These are phyloP conservation scores for Drosophila santomea DNA, from an alignment of 1,140 invertebrate genomes.

Conservation along the genomic window DNA sequence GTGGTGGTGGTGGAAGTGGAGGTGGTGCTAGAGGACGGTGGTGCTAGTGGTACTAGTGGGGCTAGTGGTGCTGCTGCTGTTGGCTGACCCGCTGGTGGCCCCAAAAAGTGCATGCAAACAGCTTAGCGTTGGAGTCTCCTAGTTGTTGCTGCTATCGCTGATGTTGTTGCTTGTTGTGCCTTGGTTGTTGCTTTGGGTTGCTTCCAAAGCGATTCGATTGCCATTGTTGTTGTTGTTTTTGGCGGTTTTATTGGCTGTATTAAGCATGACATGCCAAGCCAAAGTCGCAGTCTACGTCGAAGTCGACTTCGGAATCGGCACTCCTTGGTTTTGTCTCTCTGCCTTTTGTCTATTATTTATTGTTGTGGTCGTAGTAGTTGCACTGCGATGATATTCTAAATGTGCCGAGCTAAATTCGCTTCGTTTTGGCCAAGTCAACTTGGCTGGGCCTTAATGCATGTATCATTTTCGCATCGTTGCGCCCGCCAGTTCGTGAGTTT, in stretches of 20 bases:
- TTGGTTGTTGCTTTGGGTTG: conserved; percentile 25
- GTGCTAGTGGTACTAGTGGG: conserved; percentile 19
- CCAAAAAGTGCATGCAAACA: conserved; percentile 78
- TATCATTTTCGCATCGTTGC: conserved; percentile 82
- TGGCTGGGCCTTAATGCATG: conserved; percentile 72
- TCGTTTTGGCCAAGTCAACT: conserved; percentile 75
- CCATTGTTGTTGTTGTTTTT: conserved; percentile 24
- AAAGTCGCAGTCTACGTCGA: conserved; percentile 44
- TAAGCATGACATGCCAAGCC: conserved; percentile 75
- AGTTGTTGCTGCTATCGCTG: conserved; percentile 13
- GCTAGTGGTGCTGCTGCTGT: conserved; percentile 56
- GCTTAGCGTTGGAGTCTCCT: conserved; percentile 64
- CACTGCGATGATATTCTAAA: conserved; percentile 80
- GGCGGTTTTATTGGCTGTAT: conserved; percentile 79
- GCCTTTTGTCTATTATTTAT: conserved; percentile 60
- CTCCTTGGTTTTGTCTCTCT: conserved; percentile 71
- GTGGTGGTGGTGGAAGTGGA: conserved; percentile 4
- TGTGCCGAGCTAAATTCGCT: conserved; percentile 79
- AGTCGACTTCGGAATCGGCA: conserved; percentile 56
- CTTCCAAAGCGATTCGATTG: conserved; percentile 56
- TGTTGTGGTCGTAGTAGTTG: conserved; percentile 39
- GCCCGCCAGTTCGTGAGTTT: conserved; percentile 74
- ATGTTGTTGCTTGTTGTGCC: conserved; percentile 29
- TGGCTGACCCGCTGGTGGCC: conserved; percentile 79
- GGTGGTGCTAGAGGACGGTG: conserved; percentile 2